A percentile compares a stretch with the other conserved stretches of the same genome.
Conservation (phyloP, 2,797 vertebrate genomes). For the Okamejei kenojei region DNA sequence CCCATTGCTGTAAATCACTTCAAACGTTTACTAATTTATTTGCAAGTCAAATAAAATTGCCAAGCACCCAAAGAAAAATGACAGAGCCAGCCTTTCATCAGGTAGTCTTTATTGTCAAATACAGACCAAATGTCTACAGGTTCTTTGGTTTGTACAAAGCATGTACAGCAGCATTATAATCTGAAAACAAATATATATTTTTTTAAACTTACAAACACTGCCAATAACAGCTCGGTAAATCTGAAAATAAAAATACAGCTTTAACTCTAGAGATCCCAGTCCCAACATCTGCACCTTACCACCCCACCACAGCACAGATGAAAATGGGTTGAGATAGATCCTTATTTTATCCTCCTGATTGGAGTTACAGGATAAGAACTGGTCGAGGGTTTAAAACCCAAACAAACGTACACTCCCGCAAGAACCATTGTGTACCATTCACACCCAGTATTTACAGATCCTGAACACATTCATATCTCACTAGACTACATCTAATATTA, state of each 20-base stretch:
- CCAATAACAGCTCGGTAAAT: background rate
- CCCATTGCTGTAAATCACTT: background rate
- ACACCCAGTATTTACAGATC: background rate
- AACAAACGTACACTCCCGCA: background rate
- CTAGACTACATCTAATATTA: background rate
- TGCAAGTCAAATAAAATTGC: background rate
- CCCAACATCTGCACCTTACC: background rate
- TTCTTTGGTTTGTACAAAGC: conserved; percentile 18
- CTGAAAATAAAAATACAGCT: conserved; percentile 24
- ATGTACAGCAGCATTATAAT: conserved; percentile 19
- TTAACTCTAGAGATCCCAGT: background rate
- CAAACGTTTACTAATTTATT: background rate
- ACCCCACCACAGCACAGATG: background rate
- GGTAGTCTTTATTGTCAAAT: conserved; percentile 36
- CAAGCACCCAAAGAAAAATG: background rate
- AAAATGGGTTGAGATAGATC: background rate
- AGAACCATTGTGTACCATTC: background rate
- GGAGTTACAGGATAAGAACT: background rate
- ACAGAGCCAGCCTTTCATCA: background rate
- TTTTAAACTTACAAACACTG: background rate
- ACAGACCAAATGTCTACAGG: conserved; percentile 24
- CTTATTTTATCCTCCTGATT: background rate
- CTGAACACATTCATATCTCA: background rate
- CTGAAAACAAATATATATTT: conserved; percentile 16
- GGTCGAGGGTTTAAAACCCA: background rate